Evolutionary conservation across 2,888 invertebrate species (phyloP), one percentile per base, ranked within the genome.

Genomic region (Pharmacophagus antenor): DNA sequence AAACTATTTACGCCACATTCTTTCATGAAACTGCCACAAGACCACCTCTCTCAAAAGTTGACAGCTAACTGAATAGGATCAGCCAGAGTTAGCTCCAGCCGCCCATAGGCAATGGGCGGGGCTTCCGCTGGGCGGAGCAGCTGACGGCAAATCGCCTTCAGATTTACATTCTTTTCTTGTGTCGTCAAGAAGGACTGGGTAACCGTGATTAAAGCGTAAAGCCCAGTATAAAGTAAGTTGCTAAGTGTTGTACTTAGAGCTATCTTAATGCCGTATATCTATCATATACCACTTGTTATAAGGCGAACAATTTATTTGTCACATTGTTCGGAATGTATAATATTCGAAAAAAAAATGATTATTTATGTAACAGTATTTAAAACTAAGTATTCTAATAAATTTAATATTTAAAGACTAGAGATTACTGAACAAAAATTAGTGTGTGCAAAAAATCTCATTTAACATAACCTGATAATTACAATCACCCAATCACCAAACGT

Each of bases 31-130:
- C 61, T 41, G 22, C 3, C 47, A 52, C 65, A 46, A 68, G 72
- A 69, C 70, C 62, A 60, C 61, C 74, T 62, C 65, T 53, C 61
- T 67, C 63, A 67, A 63, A 51, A 66, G 71, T 71, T 64, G 62
- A 58, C 55, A 67, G 65, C 68, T 66, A 64, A 85, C 87, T 85
- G 80, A 69, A 70, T 66, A 61, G 25, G 63, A 68, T 56, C 62
- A 66, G 67, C 63, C 54, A 57, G 59, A 58, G 62, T 62, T 62
- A 56, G 25, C 58, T 56, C 58, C 69, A 64, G 68, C 80, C 82
- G 81, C 88, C 88, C 83, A 82, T 73, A 62, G 31, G 5, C 42
- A 64, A 70, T 77, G 72, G 89, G 89, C 89, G 89, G 82, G 64
- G 85, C 80, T 22, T 68, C 21, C 1, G 71, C 70, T 85, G 80